phyloP scores from a whole-genome alignment of 2,888 invertebrate genomes.

The Sclerodermus sp. region DNA sequence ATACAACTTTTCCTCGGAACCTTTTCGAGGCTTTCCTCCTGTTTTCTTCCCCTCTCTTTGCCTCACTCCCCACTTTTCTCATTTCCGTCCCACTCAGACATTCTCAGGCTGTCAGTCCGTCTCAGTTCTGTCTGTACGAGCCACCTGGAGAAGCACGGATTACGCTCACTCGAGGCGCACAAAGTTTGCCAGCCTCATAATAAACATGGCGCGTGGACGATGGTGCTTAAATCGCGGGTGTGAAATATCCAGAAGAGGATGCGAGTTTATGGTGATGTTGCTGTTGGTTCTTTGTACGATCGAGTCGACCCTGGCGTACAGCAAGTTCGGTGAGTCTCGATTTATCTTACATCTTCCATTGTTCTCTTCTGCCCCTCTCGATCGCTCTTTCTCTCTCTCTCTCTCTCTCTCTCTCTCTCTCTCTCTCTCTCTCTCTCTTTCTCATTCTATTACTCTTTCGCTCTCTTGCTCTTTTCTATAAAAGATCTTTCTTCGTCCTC shows the following conservation, averaged over 20 bases:
- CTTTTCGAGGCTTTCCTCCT: constrained; percentile 3
- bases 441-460: too few species aligned
- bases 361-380: constrained; percentile 26
- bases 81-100: neutral
- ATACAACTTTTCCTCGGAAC: constrained; percentile 3
- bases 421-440: too few species aligned
- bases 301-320: constrained; percentile 19
- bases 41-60: neutral
- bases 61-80: constrained; percentile 1
- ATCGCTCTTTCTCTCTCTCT: neutral
- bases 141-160: constrained; percentile 4
- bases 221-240: constrained; percentile 33
- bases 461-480: too few species aligned
- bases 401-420: too few species aligned
- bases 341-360: constrained; percentile 9
- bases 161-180: constrained; percentile 5
- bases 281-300: constrained; percentile 19
- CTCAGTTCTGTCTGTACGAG: constrained; percentile 7
- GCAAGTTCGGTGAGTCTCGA: constrained; percentile 22
- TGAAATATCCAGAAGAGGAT: constrained; percentile 12
- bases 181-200: constrained; percentile 1
- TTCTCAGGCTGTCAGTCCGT: constrained; percentile 12
- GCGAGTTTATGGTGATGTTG: constrained; percentile 17
- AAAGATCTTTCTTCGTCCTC: too few species aligned
- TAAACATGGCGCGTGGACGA: constrained; percentile 39